Evolutionary conservation across 2,797 vertebrate genomes (phyloP), one percentile per base, ranked within the genome.

Genomic region (Rallus crepitans): DNA sequence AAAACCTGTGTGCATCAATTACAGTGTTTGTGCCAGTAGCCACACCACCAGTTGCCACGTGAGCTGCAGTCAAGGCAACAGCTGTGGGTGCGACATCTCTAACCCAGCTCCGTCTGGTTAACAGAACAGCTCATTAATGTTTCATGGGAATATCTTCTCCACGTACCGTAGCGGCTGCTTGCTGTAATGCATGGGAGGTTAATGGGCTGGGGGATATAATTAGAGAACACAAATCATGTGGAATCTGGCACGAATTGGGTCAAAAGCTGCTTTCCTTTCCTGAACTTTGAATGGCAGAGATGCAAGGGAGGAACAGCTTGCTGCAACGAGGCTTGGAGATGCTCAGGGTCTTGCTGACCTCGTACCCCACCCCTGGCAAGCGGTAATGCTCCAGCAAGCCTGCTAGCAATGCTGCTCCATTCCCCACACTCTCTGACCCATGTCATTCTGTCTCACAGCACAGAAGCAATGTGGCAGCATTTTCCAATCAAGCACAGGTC

Each of bases 401-500:
- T 0, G 4, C 50, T 17, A 5, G 4, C 9, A 23, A 11, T 1
- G 0, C 40, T 0, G 0, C 23, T 60, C 20, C 78, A 53, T 6
- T 30, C 48, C 35, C 6, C 12, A 14, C 8, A 2, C 9, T 8
- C 72, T 35, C 71, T 28, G 42, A 39, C 15, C 1, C 1, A 13
- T 33, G 61, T 10, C 45, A 6, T 15, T 15, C 39, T 0, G 1
- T 11, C 52, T 80, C 2, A 0, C 79, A 83, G 52, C 15, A 9
- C 0, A 20, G 57, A 30, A 47, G 40, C 47, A 11, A 11, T 1
- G 25, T 8, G 33, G 11, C 52, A 61, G 40, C 40, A 4, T 24
- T 21, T 3, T 27, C 40, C 30, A 24, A 1, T 5, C 37, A 7
- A 2, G 18, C 31, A 14, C 20, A 27, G 23, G 39, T 12, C 33